These are phyloP conservation scores for Sisyra nigra DNA, from an alignment of 2,888 invertebrate species.

Conservation along the genomic window DNA sequence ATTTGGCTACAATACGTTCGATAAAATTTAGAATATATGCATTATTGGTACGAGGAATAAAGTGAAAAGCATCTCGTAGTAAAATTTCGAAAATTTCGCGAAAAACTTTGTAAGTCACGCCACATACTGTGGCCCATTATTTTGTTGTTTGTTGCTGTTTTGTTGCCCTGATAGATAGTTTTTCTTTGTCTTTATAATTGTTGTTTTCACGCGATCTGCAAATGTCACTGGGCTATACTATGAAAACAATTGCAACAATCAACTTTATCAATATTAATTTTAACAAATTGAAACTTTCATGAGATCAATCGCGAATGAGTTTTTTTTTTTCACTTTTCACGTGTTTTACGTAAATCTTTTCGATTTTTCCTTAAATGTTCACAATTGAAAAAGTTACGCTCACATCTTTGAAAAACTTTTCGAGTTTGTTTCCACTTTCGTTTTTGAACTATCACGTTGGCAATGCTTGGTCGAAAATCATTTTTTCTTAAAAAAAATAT, in stretches of 20 bases:
- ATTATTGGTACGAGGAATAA: neutral
- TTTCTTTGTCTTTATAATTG: neutral
- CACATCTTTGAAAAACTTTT: slow-evolving; percentile 1
- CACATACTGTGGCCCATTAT: slow-evolving; percentile 9
- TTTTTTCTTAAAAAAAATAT: neutral
- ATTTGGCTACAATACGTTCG: neutral
- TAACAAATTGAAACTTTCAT: no score
- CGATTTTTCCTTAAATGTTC: neutral
- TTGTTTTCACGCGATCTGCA: neutral
- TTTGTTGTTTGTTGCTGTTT: neutral
- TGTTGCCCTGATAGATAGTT: neutral
- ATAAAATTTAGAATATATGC: slow-evolving; percentile 4
- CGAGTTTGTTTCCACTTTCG: neutral
- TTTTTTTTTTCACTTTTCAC: no score
- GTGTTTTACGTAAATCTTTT: neutral
- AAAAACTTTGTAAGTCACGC: slow-evolving; percentile 2
- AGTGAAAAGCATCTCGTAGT: neutral
- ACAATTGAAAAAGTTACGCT: slow-evolving; percentile 1
- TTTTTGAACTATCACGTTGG: neutral
- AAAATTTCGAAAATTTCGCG: neutral
- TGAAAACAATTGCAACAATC: no score
- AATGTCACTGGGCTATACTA: no score
- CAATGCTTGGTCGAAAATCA: neutral
- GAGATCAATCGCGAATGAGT: no score
- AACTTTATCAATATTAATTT: no score